Conservation (phyloP, 1,140 invertebrate genomes). For the Anastrepha obliqua region DNA sequence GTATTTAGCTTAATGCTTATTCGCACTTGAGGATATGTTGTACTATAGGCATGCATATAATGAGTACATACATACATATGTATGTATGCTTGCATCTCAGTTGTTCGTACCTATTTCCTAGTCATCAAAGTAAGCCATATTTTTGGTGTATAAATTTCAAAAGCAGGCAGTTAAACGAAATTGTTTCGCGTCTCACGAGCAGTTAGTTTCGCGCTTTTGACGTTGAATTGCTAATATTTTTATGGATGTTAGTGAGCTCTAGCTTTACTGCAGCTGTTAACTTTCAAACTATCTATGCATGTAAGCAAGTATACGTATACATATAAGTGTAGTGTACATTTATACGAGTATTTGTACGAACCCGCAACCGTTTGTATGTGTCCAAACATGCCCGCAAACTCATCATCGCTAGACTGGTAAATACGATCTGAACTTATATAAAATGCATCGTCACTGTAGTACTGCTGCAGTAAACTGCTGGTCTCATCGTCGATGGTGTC, state of each 20-base stretch:
- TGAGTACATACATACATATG: not conserved
- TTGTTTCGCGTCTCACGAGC: not conserved
- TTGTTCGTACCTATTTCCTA: not conserved
- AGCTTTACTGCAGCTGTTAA: not conserved
- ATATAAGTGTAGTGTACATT: not conserved
- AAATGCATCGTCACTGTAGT: conserved; percentile 71
- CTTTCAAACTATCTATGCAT: not conserved
- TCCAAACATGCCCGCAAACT: conserved; percentile 72
- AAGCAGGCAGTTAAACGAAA: conserved; percentile 28
- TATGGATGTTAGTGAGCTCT: not conserved
- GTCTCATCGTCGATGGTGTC: conserved; percentile 70
- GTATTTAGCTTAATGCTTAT: too few species aligned
- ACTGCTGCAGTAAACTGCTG: conserved; percentile 69
- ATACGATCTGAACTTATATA: conserved; percentile 72
- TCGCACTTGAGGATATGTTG: too few species aligned
- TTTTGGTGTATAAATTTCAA: not conserved
- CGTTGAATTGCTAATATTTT: conserved; percentile 33
- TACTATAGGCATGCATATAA: not conserved
- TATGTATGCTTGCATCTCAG: not conserved
- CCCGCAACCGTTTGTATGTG: conserved; percentile 72
- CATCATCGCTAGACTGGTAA: conserved; percentile 70
- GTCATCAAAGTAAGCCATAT: not conserved
- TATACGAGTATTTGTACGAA: conserved; percentile 58
- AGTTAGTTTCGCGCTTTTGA: conserved; percentile 32
- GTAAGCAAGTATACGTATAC: too few species aligned